Percentiles rank a stretch among this genome's conserved stretches.
These are phyloP conservation scores for Aurelia coerulea DNA, from an alignment of 30 jellyfish, hydroid and myxozoan genomes.

Conservation along the genomic window DNA sequence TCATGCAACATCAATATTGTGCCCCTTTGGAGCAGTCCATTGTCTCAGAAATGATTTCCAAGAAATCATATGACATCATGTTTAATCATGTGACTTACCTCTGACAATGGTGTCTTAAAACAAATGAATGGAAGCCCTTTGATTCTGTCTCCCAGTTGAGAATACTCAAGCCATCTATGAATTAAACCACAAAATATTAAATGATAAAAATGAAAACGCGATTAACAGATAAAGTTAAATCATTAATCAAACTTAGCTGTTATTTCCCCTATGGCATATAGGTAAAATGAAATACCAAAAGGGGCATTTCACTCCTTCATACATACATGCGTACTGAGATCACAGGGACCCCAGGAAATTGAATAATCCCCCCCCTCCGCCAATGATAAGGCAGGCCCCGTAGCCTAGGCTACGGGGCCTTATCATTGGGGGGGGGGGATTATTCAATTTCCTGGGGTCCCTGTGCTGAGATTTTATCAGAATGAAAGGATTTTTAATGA, in stretches of 20 bases:
- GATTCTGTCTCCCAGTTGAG: constrained; percentile 65
- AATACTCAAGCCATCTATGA: constrained; percentile 90
- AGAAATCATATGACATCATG: too few species aligned
- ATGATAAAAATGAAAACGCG: background rate
- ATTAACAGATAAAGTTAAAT: background rate
- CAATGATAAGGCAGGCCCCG: too few species aligned
- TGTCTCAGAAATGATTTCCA: too few species aligned
- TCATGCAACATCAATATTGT: background rate
- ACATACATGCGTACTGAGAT: too few species aligned
- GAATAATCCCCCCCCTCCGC: too few species aligned
- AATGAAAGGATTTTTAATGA: too few species aligned
- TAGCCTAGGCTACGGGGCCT: too few species aligned
- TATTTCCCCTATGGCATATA: background rate
- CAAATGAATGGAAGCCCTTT: constrained; percentile 78
- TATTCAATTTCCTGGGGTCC: too few species aligned
- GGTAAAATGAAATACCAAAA: background rate
- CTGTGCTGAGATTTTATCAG: too few species aligned
- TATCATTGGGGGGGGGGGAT: too few species aligned
- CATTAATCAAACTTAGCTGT: background rate
- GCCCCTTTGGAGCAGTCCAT: background rate
- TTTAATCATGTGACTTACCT: constrained; percentile 33
- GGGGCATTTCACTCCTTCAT: too few species aligned
- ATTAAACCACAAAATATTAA: background rate
- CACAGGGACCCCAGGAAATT: too few species aligned
- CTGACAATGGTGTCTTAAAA: constrained; percentile 88